phyloP scores from a whole-genome alignment of 2,113 vertebrate genomes.

The Chauna torquata region DNA sequence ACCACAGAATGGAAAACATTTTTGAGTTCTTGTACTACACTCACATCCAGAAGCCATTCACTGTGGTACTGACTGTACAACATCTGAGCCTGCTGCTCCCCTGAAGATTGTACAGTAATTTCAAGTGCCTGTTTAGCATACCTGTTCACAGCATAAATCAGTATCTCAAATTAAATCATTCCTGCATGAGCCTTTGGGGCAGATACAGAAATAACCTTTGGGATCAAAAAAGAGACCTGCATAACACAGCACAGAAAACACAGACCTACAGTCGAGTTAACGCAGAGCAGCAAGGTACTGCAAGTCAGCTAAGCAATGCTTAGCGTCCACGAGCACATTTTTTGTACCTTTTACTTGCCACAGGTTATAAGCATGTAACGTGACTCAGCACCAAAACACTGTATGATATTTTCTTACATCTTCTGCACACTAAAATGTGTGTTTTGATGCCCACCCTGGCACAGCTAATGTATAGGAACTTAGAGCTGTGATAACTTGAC shows the following conservation, averaged over 20 bases:
- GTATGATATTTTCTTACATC: not conserved
- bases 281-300: not conserved
- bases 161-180: not conserved
- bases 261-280: not conserved
- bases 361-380: not conserved
- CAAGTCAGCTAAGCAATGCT: accelerated
- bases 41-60: not conserved
- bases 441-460: not conserved
- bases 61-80: not conserved
- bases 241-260: not conserved
- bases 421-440: not conserved
- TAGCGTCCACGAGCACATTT: accelerated
- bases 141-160: not conserved
- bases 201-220: not conserved
- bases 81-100: no score
- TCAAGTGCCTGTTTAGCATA: not conserved
- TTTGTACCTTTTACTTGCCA: not conserved
- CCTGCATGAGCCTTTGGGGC: not conserved
- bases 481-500: not conserved
- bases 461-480: not conserved
- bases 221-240: not conserved
- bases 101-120: not conserved
- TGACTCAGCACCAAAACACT: not conserved
- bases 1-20: accelerated
- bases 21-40: not conserved